Conservation (phyloP, 1,140 invertebrate genomes). For the Thaumatotibia leucotreta region DNA sequence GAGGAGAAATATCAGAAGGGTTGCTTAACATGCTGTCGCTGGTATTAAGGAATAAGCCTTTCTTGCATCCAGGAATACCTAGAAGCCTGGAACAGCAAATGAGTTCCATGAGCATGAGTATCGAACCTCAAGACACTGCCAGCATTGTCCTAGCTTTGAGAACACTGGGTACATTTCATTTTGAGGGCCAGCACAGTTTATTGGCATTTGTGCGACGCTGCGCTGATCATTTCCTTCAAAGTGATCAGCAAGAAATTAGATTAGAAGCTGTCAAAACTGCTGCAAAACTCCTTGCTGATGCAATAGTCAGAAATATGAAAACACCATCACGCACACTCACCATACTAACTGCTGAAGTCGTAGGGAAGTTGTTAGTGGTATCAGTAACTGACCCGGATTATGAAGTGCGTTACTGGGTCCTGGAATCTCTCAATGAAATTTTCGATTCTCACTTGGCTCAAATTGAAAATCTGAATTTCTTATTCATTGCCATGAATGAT, state of each 20-base stretch:
- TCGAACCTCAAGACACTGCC: conserved; percentile 83
- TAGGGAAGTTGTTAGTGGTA: conserved; percentile 93
- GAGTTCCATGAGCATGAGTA: conserved; percentile 56
- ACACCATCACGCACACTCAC: conserved; percentile 87
- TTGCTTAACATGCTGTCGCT: conserved; percentile 91
- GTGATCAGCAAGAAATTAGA: conserved; percentile 94
- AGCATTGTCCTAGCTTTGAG: conserved; percentile 94
- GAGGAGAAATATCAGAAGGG: conserved; percentile 94
- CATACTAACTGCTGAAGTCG: conserved; percentile 91
- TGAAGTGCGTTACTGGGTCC: conserved; percentile 95
- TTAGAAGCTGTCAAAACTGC: conserved; percentile 97
- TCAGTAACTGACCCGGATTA: conserved; percentile 97
- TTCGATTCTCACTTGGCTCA: conserved; percentile 98
- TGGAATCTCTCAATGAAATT: conserved; percentile 93
- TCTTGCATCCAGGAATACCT: conserved; percentile 87
- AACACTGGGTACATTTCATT: conserved; percentile 97
- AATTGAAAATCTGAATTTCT: conserved; percentile 93
- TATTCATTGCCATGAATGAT: conserved; percentile 98
- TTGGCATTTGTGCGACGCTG: conserved; percentile 95
- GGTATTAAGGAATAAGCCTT: conserved; percentile 92
- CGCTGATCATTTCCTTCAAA: conserved; percentile 94
- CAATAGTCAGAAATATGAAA: conserved; percentile 80
- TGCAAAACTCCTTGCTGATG: conserved; percentile 90
- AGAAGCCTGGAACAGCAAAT: conserved; percentile 75
- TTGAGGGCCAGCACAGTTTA: conserved; percentile 95